These are phyloP conservation scores for Eriocheir sinensis DNA, from an alignment of 1,140 invertebrate species.

Conservation along the genomic window DNA sequence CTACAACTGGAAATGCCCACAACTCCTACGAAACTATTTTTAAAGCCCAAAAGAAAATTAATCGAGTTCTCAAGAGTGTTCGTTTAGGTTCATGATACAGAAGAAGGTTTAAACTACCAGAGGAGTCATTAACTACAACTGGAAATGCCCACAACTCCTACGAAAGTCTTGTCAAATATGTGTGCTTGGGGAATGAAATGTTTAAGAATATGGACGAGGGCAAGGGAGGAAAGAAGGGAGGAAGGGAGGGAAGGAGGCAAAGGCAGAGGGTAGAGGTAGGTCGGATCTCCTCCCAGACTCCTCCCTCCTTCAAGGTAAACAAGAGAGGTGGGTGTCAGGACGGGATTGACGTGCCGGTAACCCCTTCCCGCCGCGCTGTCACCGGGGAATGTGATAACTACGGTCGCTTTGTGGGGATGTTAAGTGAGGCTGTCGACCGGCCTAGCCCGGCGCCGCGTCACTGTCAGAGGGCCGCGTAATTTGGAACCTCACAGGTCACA, in stretches of 20 bases:
- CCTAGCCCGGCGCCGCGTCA: slow-evolving; percentile 29
- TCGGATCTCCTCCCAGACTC: not conserved
- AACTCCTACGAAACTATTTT: no score
- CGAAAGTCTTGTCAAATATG: no score
- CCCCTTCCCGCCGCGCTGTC: slow-evolving; percentile 30
- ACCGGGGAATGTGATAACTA: slow-evolving; percentile 59
- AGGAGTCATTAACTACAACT: no score
- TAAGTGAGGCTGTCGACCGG: slow-evolving; percentile 61
- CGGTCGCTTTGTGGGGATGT: slow-evolving; percentile 57
- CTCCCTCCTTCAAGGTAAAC: slow-evolving; percentile 45
- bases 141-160: no score
- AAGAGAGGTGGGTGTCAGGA: not conserved
- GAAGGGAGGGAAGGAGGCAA: not conserved
- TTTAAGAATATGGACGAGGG: no score
- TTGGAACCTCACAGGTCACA: not conserved
- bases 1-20: no score
- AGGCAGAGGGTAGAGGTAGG: not conserved
- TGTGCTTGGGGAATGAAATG: no score
- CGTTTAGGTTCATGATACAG: no score
- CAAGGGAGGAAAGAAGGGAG: not conserved
- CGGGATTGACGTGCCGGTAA: slow-evolving; percentile 27
- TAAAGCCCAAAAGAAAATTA: no score
- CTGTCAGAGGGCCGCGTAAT: slow-evolving; percentile 51
- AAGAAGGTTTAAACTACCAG: no score
- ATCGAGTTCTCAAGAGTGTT: no score